phyloP scores from a whole-genome alignment of 2,888 invertebrate genomes.

The Thecocarcelia acutangulata region DNA sequence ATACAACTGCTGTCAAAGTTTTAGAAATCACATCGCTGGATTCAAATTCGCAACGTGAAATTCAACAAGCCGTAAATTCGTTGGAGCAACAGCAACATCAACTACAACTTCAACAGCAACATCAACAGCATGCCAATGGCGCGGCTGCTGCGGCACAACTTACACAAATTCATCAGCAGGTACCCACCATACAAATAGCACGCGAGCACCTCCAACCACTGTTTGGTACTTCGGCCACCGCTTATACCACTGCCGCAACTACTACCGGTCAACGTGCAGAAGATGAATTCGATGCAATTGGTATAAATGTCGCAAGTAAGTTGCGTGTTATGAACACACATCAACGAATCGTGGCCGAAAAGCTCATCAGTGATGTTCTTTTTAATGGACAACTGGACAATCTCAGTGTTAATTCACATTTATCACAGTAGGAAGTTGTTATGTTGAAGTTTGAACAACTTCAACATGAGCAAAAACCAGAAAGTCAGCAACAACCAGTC shows the following conservation, averaged over 20 bases:
- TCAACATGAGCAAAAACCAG: conserved; percentile 34
- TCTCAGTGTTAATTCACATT: conserved; percentile 77
- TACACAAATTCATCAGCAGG: conserved; percentile 75
- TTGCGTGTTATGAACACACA: conserved; percentile 79
- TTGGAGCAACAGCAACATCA: conserved; percentile 79
- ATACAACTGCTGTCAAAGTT: conserved; percentile 78
- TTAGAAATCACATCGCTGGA: conserved; percentile 79
- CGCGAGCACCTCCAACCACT: conserved; percentile 79
- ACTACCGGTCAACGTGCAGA: conserved; percentile 72
- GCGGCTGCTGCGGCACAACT: conserved; percentile 69
- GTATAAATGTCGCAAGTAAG: conserved; percentile 80
- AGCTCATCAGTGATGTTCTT: conserved; percentile 80
- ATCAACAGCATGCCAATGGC: conserved; percentile 70
- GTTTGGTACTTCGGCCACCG: conserved; percentile 76
- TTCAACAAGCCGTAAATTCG: conserved; percentile 80
- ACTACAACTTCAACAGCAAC: conserved; percentile 77
- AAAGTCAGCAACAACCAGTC: conserved; percentile 46
- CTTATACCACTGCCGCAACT: conserved; percentile 74
- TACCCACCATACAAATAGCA: conserved; percentile 80
- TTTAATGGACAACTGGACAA: conserved; percentile 80
- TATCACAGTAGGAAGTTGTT: conserved; percentile 75
- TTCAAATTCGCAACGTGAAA: conserved; percentile 79
- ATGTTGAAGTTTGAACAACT: conserved; percentile 38
- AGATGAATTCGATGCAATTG: conserved; percentile 80
- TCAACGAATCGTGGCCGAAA: conserved; percentile 80